Evolutionary conservation across 2,888 invertebrate genomes (phyloP).

Genomic region (Rhingia campestris): DNA sequence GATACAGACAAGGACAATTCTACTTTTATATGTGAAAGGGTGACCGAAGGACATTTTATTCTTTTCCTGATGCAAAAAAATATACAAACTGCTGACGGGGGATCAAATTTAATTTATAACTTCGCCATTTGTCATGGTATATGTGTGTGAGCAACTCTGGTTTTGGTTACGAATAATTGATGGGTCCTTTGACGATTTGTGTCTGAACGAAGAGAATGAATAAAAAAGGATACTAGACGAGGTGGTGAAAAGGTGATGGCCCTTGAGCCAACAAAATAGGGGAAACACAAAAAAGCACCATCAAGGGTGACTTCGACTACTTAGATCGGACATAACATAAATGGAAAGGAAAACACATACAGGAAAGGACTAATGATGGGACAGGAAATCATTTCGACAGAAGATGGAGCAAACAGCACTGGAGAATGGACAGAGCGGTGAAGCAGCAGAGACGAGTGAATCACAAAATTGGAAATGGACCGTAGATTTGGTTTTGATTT

Average conservation of each 20-base stretch:
- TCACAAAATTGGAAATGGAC: slow-evolving; percentile 53
- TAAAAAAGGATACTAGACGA: slow-evolving; percentile 61
- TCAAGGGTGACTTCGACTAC: slow-evolving; percentile 44
- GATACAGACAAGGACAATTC: slow-evolving; percentile 21
- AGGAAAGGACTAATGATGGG: slow-evolving; percentile 73
- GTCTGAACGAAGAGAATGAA: slow-evolving; percentile 19
- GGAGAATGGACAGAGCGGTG: slow-evolving; percentile 1
- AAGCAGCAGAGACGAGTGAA: slow-evolving; percentile 17
- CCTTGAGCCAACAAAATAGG: slow-evolving; percentile 38
- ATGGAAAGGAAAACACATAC: slow-evolving; percentile 8
- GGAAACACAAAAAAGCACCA: slow-evolving; percentile 17
- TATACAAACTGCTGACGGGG: slow-evolving; percentile 71
- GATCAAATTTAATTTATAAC: slow-evolving; percentile 70
- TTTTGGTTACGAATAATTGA: slow-evolving; percentile 70
- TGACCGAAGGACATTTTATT: neutral
- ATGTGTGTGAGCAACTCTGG: slow-evolving; percentile 11
- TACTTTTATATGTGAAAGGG: slow-evolving; percentile 20
- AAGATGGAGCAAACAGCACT: slow-evolving; percentile 11
- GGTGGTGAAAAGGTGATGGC: slow-evolving; percentile 63
- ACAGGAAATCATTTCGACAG: slow-evolving; percentile 71
- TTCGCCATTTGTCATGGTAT: slow-evolving; percentile 25
- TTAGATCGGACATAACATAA: slow-evolving; percentile 34
- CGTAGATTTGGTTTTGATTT: slow-evolving; percentile 71
- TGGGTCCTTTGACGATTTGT: slow-evolving; percentile 69
- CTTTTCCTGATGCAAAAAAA: slow-evolving; percentile 31